Base-by-base conservation (phyloP, 2,113 vertebrate genomes). In the Tapirus terrestris region DNA sequence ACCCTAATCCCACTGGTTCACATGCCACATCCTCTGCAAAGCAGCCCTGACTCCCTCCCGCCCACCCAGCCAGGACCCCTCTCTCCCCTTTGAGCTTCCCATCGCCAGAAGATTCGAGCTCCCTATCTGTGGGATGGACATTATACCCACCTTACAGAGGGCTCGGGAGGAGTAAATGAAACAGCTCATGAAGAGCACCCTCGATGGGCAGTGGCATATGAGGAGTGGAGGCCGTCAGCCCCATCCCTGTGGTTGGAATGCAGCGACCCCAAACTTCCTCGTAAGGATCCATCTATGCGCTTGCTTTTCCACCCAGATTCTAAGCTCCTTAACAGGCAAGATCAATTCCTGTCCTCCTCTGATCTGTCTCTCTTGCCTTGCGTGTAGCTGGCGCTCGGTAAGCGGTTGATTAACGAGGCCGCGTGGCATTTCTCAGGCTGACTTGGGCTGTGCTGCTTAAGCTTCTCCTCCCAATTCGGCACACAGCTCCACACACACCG, bases 401-500 rank as follows among this genome's bases (percentile, higher is more conserved):
- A 65, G 39, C 1, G 48, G 61, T 0, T 21, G 43, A 65, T 67
- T 20, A 83, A 39, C 4, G 31, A 89, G 39, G 83, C 45, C 4
- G 83, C 11, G 39, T 93, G 92, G 79, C 91, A 77, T 56, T 73
- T 77, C 92, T 94, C 23, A 23, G 23, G 25, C 79, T 27, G 0
- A 4, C 63, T 20, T 2, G 56, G 84, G 53, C 58, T 58, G 36
- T 61, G 48, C 77, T 75, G 81, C 84, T 79, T 23, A 39, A 73
- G 39, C 65, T 10, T 58, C 39, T 80, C 92, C 67, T 90, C 86
- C 92, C 90, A 51, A 25, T 72, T 93, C 45, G 17, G 73, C 70
- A 2, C 2, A 51, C 56, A 7, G 36, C 11, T 85, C 60, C 82
- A 70, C 77, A n/a, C 1, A 72, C 0, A 6, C 1, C 70, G 39